Base-by-base conservation (phyloP, 1,140 invertebrate species). In the Tetragonula clypearis region DNA sequence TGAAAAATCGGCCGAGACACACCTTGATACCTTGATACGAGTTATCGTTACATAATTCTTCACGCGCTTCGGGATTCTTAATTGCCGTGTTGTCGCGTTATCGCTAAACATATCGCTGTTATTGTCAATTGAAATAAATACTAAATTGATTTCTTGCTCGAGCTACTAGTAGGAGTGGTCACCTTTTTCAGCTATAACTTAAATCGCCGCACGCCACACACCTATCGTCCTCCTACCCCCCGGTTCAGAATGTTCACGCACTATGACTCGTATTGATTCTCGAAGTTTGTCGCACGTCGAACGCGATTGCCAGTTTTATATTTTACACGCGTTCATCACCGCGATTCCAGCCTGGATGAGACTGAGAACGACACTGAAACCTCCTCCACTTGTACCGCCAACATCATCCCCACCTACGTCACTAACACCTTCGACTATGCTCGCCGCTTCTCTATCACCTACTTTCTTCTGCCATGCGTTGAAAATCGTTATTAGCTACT, bases 281-380 rank as follows among this genome's bases (percentile, higher is more conserved):
- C 8, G 26, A 60, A 62, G 6, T 56, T 72, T 41, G 58, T n/a
- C 15, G 14, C 55, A 41, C 5, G 71, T 35, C 49, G 19, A 53
- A 35, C 41, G n/a, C n/a, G 66, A 58, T 55, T 77, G 12, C 41
- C 21, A 41, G 21, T 5, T 49, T 49, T 49, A 35, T 11, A 73
- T 41, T 56, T 74, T 30, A 58, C 30, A 8, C 60, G 26, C 76
- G 49, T 35, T 84, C 74, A 82, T 79, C 71, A 60, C 79, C 60
- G 69, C 30, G 65, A 82, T 84, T 87, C 85, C 69, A 86, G 58
- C 56, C 58, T 62, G 82, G 83, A 87, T 72, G 79, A 86, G 65
- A 56, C 77, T 85, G 66, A 55, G 68, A 87, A 65, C 71, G 79
- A 85, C 60, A 90, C 90, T 90, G 81, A 90, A 5, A 69, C 53